Percentiles rank a stretch among this genome's conserved stretches.
These are phyloP conservation scores for Simalia tracyae DNA, from an alignment of 2,797 vertebrate genomes.

Conservation along the genomic window DNA sequence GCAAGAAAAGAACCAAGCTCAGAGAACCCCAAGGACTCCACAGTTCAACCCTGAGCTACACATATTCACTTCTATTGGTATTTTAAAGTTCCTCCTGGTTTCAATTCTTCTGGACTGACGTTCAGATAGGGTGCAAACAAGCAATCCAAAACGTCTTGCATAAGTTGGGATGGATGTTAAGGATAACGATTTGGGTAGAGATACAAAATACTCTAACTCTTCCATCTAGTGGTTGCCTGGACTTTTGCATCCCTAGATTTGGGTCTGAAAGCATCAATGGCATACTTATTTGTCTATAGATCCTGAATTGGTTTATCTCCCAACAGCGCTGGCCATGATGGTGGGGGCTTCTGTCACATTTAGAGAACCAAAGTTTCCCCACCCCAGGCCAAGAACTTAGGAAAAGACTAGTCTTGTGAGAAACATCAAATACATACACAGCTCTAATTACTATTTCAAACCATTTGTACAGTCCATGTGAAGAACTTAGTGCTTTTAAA, in stretches of 20 bases:
- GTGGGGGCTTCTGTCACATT: background rate
- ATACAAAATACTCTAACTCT: too few relatives aligned
- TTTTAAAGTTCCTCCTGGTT: background rate
- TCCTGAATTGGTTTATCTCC: background rate
- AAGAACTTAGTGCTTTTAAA: background rate
- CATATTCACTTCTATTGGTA: too few relatives aligned
- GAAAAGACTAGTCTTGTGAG: background rate
- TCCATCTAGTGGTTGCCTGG: too few relatives aligned
- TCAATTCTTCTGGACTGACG: background rate
- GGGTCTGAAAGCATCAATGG: background rate
- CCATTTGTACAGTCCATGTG: background rate
- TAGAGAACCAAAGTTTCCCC: background rate
- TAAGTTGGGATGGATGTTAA: accelerated
- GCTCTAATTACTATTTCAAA: background rate
- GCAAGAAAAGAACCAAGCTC: too few relatives aligned
- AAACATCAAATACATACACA: background rate
- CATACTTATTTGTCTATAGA: background rate
- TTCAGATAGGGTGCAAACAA: background rate
- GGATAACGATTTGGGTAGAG: background rate
- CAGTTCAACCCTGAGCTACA: too few relatives aligned
- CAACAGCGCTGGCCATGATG: too few relatives aligned
- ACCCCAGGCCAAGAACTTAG: background rate
- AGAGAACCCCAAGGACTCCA: too few relatives aligned
- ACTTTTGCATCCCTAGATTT: too few relatives aligned
- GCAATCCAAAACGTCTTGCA: background rate